Evolutionary conservation across 2,113 vertebrate genomes (phyloP), one percentile per base, ranked within the genome.

Genomic region (Numenius arquata): DNA sequence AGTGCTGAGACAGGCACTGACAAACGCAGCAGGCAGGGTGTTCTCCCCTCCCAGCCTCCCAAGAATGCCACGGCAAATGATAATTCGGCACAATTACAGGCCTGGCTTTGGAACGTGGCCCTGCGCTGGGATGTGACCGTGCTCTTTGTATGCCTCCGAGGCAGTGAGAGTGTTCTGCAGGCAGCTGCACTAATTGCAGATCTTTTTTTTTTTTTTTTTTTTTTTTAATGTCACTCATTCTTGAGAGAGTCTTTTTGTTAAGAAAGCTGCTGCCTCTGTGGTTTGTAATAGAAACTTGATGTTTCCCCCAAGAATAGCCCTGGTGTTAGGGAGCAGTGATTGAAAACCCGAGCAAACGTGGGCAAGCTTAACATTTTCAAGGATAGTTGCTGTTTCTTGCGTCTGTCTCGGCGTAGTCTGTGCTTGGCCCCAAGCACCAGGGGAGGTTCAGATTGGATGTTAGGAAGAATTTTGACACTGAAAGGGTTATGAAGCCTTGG

Each of bases 81-180:
- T 87, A 95, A 94, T 95, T 87, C 4, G 1, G 68, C 61, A 74
- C 84, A 82, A 74, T 93, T 94, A 81, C 3, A 78, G 80, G 91
- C 80, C 86, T 87, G 72, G 68, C 65, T 53, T 68, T 92, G 79
- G 88, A 94, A 58, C 73, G 6, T 14, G 52, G 86, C 68, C 80
- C 67, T 88, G 71, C 2, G 0, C 79, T 76, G 83, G 70, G 90
- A 56, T 74, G 73, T 47, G 80, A 87, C 84, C 68, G 10, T 74
- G 76, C 91, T 88, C 91, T 95, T 95, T 92, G 89, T 90, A 10
- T 85, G 89, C 80, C 91, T 80, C 61, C 14, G 1, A 89, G 96
- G 87, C 93, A 95, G 52, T 45, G 59, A 59, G 63, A 80, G n/a
- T 36, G 18, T 67, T 47, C 73, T 66, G 38, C 55, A 89, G 82